A percentile compares a stretch with the other conserved stretches of the same genome.
phyloP scores from a whole-genome alignment of 92 coral and sea anemone species.

The Diadumene lineata region DNA sequence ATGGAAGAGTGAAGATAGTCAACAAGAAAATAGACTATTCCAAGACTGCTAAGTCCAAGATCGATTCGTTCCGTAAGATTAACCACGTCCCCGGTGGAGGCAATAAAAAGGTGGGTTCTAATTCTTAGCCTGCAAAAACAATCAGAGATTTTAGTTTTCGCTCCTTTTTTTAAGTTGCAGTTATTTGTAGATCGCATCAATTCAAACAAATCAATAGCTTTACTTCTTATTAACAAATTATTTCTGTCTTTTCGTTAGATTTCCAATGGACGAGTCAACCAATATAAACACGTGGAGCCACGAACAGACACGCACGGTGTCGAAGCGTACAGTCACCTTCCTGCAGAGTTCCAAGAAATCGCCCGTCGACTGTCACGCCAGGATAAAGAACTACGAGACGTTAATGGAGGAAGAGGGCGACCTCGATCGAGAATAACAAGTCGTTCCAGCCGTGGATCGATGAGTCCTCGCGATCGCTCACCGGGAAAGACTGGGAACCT shows the following conservation, averaged over 20 bases:
- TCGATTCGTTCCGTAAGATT: conserved; percentile 71
- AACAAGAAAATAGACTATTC: conserved; percentile 54
- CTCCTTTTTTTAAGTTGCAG: too few species aligned
- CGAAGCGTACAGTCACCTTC: conserved; percentile 85
- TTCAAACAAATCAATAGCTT: background rate
- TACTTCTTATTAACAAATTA: background rate
- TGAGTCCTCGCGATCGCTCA: conserved; percentile 59
- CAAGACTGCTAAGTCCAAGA: conserved; percentile 64
- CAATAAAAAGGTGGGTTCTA: conserved; percentile 38
- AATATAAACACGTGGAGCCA: conserved; percentile 64
- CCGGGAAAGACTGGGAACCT: conserved; percentile 35
- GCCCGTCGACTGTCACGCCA: conserved; percentile 91
- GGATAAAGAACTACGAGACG: conserved; percentile 64
- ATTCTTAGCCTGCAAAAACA: too few species aligned
- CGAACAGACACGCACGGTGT: conserved; percentile 82
- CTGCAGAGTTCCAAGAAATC: conserved; percentile 93
- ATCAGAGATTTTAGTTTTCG: too few species aligned
- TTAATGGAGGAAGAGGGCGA: conserved; percentile 60
- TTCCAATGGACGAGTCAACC: conserved; percentile 38
- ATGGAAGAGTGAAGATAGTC: conserved; percentile 26
- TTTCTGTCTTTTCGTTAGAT: conserved; percentile 17
- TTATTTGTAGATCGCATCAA: too few species aligned
- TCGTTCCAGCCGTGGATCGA: conserved; percentile 69
- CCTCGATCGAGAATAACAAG: conserved; percentile 73
- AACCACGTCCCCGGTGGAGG: conserved; percentile 82